phyloP scores from a whole-genome alignment of 1,140 invertebrate species.

The Drosophila rufa region DNA sequence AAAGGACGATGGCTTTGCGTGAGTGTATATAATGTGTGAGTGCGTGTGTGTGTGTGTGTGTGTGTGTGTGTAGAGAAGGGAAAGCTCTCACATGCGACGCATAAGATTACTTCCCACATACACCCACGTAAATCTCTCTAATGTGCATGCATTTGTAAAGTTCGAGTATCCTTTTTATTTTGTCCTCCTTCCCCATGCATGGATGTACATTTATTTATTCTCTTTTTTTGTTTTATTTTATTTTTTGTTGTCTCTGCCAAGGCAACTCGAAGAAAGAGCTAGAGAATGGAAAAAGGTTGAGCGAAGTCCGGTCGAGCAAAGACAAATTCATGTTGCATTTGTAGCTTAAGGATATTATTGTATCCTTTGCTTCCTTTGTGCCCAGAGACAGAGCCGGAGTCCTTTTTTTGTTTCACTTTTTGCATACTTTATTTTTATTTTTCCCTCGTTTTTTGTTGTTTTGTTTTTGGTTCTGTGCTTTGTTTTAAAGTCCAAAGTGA shows the following conservation, averaged over 20 bases:
- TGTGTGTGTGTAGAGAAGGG: slow-evolving; percentile 8
- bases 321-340: slow-evolving; percentile 83
- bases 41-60: too few relatives aligned
- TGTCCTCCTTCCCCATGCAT: slow-evolving; percentile 9
- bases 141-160: slow-evolving; percentile 81
- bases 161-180: slow-evolving; percentile 77
- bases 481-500: slow-evolving; percentile 68
- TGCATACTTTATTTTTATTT: slow-evolving; percentile 68
- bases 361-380: slow-evolving; percentile 76
- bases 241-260: slow-evolving; percentile 41
- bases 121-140: slow-evolving; percentile 59
- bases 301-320: slow-evolving; percentile 55
- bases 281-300: slow-evolving; percentile 40
- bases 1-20: slow-evolving; percentile 33
- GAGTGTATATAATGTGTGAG: not conserved
- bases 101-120: slow-evolving; percentile 63
- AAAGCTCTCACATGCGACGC: slow-evolving; percentile 70
- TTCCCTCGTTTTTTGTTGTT: slow-evolving; percentile 11
- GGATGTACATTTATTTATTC: slow-evolving; percentile 33
- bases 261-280: slow-evolving; percentile 68
- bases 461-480: slow-evolving; percentile 32
- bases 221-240: slow-evolving; percentile 23
- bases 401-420: slow-evolving; percentile 70
- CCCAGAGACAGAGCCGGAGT: slow-evolving; percentile 39
- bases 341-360: slow-evolving; percentile 82